These are phyloP conservation scores for Sebastiscus albofasciatus DNA, from an alignment of 2,797 vertebrate genomes.

Conservation along the genomic window DNA sequence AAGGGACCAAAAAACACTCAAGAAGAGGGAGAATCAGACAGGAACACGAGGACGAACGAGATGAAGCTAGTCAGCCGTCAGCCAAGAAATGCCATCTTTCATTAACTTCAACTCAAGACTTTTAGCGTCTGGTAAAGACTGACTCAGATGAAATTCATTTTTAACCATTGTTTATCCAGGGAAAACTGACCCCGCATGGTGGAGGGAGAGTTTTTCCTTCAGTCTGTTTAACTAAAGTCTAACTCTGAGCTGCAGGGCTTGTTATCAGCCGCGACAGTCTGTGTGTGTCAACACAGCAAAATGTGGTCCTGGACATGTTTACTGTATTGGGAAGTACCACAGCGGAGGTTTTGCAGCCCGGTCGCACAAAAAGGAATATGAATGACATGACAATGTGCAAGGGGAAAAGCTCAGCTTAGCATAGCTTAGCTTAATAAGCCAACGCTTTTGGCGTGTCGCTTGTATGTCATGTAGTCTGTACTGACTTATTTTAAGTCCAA, in stretches of 20 bases:
- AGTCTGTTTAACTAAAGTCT: neutral
- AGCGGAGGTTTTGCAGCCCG: too few relatives aligned
- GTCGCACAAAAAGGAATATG: too few relatives aligned
- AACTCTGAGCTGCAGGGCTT: neutral
- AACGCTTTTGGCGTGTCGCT: too few relatives aligned
- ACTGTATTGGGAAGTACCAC: too few relatives aligned
- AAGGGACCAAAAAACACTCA: slow-evolving; percentile 13
- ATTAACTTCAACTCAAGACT: slow-evolving; percentile 43
- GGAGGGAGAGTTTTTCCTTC: neutral
- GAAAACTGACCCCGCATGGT: slow-evolving; percentile 4
- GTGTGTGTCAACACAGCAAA: neutral
- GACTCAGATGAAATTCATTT: slow-evolving; percentile 48
- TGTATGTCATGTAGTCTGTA: too few relatives aligned
- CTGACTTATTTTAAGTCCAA: too few relatives aligned
- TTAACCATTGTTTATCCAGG: slow-evolving; percentile 19
- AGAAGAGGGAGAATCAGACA: neutral
- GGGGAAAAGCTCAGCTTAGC: too few relatives aligned
- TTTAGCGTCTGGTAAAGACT: slow-evolving; percentile 13
- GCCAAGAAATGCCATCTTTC: slow-evolving; percentile 27
- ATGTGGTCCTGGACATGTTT: neutral
- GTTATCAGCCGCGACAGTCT: neutral
- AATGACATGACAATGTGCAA: too few relatives aligned
- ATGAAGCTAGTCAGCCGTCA: slow-evolving; percentile 22
- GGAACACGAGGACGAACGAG: slow-evolving; percentile 5
- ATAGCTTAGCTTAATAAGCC: too few relatives aligned